Evolutionary conservation across 2,797 vertebrate species (phyloP).

Genomic region (Gallinago solitaria): DNA sequence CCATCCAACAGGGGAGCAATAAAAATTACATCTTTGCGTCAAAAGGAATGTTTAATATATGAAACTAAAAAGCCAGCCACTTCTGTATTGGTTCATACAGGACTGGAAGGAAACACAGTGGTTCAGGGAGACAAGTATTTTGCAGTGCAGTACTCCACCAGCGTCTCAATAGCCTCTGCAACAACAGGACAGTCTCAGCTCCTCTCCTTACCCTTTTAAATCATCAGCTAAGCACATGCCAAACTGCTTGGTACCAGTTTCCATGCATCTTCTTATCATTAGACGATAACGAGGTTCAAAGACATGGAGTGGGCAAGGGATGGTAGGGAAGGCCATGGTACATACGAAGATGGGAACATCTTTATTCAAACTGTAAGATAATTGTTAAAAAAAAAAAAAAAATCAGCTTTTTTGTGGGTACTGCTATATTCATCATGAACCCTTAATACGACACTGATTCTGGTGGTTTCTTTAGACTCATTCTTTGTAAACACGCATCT

Average conservation of each 20-base stretch:
- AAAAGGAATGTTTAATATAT: not conserved
- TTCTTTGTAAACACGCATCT: fast-evolving
- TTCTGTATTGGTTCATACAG: not conserved
- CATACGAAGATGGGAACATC: slow-evolving; percentile 96
- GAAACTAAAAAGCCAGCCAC: not conserved
- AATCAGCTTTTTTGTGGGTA: not conserved
- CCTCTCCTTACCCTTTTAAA: slow-evolving; percentile 84
- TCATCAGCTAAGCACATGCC: slow-evolving; percentile 95
- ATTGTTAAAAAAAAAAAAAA: not conserved
- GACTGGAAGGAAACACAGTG: not conserved
- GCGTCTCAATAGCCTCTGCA: not conserved
- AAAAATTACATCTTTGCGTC: not conserved
- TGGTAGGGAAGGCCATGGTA: slow-evolving; percentile 94
- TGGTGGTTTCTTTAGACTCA: not conserved
- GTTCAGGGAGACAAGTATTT: slow-evolving; percentile 21
- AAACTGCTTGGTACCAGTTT: slow-evolving; percentile 92
- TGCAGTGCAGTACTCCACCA: not conserved
- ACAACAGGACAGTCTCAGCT: not conserved
- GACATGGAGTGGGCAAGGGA: slow-evolving; percentile 91
- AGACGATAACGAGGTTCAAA: slow-evolving; percentile 93
- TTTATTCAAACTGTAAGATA: slow-evolving; percentile 86
- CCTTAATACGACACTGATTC: not conserved
- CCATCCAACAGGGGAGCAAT: not conserved
- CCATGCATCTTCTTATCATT: slow-evolving; percentile 95
- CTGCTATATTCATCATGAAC: not conserved